A percentile compares a stretch with the other conserved stretches of the same genome.
phyloP scores from a whole-genome alignment of 1,140 invertebrate genomes.

The Drosophila athabasca region DNA sequence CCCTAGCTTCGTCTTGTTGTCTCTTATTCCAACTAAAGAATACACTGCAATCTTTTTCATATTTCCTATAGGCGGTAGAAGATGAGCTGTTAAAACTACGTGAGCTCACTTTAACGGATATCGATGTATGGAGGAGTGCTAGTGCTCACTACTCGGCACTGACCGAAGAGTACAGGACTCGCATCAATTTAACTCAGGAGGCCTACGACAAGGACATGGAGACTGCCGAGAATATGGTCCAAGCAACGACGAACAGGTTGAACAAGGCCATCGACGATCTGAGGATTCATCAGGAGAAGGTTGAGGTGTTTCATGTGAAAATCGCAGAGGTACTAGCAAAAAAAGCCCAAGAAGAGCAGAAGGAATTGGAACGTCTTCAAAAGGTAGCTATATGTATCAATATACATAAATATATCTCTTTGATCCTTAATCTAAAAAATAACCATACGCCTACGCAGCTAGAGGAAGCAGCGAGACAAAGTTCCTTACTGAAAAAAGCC shows the following conservation, averaged over 20 bases:
- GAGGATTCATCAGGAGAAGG: constrained; percentile 1
- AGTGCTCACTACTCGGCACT: neutral
- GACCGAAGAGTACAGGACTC: constrained; percentile 21
- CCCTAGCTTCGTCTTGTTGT: too few species aligned
- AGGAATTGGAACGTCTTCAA: neutral
- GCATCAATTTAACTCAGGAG: constrained; percentile 20
- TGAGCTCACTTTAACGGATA: constrained; percentile 5
- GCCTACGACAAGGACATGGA: constrained; percentile 38
- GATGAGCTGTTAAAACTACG: constrained; percentile 27
- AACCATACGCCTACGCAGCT: too few species aligned
- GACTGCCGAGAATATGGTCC: constrained; percentile 13
- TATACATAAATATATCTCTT: too few species aligned
- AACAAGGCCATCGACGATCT: constrained; percentile 52
- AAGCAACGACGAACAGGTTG: constrained; percentile 18
- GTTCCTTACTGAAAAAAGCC: too few species aligned
- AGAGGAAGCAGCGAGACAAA: too few species aligned
- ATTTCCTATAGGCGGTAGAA: neutral
- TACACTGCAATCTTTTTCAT: too few species aligned
- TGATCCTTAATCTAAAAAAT: too few species aligned
- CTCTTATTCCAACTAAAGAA: too few species aligned
- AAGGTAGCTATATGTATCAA: constrained; percentile 3
- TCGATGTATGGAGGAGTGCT: constrained; percentile 10
- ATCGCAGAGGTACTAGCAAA: constrained; percentile 23
- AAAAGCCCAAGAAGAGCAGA: neutral
- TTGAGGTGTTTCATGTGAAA: constrained; percentile 38